A percentile compares a stretch with the other conserved stretches of the same genome.
These are phyloP conservation scores for Seriola quinqueradiata DNA, from an alignment of 2,113 vertebrate species.

Conservation along the genomic window DNA sequence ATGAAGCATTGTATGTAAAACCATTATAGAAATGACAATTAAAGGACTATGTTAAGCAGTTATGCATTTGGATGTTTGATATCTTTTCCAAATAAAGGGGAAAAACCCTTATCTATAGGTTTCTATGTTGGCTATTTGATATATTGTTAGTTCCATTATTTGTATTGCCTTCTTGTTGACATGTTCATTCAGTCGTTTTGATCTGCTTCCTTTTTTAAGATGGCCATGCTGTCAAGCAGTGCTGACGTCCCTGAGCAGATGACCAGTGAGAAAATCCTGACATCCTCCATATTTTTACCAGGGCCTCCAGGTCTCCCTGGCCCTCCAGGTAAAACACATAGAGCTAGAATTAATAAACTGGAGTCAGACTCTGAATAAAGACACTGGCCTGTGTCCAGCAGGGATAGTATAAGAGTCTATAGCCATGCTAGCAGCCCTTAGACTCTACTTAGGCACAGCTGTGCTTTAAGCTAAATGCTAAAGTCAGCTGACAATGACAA, in stretches of 20 bases:
- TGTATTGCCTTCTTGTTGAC: slow-evolving; percentile 12
- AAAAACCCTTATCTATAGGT: background rate
- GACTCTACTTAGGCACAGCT: background rate
- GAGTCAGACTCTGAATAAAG: background rate
- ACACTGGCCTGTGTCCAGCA: slow-evolving; percentile 24
- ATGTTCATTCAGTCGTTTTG: slow-evolving; percentile 13
- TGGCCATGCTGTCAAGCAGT: slow-evolving; percentile 91
- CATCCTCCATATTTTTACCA: slow-evolving; percentile 87
- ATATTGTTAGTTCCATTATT: background rate
- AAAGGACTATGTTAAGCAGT: slow-evolving; percentile 5
- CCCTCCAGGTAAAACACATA: slow-evolving; percentile 87
- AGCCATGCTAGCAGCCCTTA: no score
- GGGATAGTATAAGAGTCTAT: background rate
- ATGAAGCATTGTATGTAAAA: slow-evolving; percentile 35
- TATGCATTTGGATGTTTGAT: slow-evolving; percentile 10
- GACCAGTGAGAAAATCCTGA: slow-evolving; percentile 89
- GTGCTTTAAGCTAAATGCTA: background rate
- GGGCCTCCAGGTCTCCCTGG: slow-evolving; percentile 93
- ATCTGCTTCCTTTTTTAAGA: slow-evolving; percentile 76
- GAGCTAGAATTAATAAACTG: background rate
- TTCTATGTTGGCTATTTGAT: background rate
- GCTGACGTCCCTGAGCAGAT: slow-evolving; percentile 91
- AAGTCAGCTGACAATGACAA: background rate
- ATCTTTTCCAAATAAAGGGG: background rate
- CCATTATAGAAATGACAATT: slow-evolving; percentile 15